Conservation (phyloP, 2,113 vertebrate species). For the Oryzias woworae region DNA sequence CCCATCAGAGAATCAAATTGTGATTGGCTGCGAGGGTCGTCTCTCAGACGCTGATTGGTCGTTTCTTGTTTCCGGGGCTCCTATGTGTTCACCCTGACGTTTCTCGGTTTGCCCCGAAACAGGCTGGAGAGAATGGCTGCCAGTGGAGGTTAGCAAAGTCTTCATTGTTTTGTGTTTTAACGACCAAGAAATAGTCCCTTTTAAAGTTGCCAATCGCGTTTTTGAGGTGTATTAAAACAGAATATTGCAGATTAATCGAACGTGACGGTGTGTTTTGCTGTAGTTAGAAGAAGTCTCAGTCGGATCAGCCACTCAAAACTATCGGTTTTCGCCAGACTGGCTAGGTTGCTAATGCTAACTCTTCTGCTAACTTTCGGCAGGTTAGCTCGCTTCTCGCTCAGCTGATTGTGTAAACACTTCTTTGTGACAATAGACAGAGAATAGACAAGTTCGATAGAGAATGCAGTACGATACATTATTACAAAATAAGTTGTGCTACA, state of each 20-base stretch:
- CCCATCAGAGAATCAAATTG: constrained; percentile 25
- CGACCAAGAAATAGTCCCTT: constrained; percentile 29
- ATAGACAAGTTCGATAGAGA: constrained; percentile 6
- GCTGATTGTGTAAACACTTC: constrained; percentile 76
- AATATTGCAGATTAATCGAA: not conserved
- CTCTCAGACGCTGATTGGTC: constrained; percentile 65
- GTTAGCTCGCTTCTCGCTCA: constrained; percentile 60
- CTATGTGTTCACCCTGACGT: constrained; percentile 64
- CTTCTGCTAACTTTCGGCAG: constrained; percentile 64
- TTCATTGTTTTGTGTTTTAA: constrained; percentile 60
- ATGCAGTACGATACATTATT: not conserved
- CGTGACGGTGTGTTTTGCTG: constrained; percentile 24
- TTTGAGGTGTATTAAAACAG: not conserved
- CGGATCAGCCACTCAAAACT: constrained; percentile 56
- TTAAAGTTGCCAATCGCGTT: constrained; percentile 35
- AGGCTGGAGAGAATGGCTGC: constrained; percentile 93
- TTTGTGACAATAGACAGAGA: constrained; percentile 45
- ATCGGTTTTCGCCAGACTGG: constrained; percentile 52
- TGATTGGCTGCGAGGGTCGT: constrained; percentile 59
- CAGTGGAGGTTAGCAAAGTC: constrained; percentile 90
- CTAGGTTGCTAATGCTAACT: constrained; percentile 58
- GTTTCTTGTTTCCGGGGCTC: constrained; percentile 77
- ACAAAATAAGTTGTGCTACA: rapidly evolving
- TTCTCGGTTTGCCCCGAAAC: constrained; percentile 74
- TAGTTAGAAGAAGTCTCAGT: constrained; percentile 29